Percentiles rank a stretch among this genome's conserved stretches.
Conservation (phyloP, 2,888 invertebrate species). For the Steromphala cineraria region DNA sequence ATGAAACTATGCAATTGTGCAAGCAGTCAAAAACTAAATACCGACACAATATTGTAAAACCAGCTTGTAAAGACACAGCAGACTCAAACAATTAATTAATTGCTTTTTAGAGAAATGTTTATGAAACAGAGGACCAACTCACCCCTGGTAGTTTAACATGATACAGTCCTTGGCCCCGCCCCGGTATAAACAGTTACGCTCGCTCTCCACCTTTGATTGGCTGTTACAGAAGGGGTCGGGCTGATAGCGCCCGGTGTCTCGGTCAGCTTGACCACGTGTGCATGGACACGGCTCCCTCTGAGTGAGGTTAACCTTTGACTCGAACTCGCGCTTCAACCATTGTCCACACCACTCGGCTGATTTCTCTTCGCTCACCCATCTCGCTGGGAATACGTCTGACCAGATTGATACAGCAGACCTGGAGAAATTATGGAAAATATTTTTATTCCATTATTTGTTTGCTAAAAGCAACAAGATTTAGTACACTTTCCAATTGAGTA, state of each 20-base stretch:
- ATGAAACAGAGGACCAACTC: not conserved
- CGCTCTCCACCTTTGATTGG: conserved; percentile 13
- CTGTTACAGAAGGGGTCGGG: conserved; percentile 56
- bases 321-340: conserved; percentile 47
- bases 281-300: conserved; percentile 55
- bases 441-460: too few species aligned
- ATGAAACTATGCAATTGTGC: too few species aligned
- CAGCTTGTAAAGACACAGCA: too few species aligned
- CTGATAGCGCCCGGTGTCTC: conserved; percentile 59
- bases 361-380: conserved; percentile 32
- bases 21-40: too few species aligned
- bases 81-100: too few species aligned
- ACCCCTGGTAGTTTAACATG: conserved; percentile 36
- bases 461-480: too few species aligned
- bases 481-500: too few species aligned
- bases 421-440: not conserved
- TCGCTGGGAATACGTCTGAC: conserved; percentile 66
- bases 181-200: conserved; percentile 35
- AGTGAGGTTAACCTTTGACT: not conserved
- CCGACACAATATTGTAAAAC: too few species aligned
- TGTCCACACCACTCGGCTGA: conserved; percentile 52
- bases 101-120: too few species aligned
- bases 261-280: conserved; percentile 50
- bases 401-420: conserved; percentile 52
- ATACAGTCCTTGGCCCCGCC: conserved; percentile 32